Conservation (phyloP, 2,888 invertebrate genomes). For the Protodeltote pygarga region DNA sequence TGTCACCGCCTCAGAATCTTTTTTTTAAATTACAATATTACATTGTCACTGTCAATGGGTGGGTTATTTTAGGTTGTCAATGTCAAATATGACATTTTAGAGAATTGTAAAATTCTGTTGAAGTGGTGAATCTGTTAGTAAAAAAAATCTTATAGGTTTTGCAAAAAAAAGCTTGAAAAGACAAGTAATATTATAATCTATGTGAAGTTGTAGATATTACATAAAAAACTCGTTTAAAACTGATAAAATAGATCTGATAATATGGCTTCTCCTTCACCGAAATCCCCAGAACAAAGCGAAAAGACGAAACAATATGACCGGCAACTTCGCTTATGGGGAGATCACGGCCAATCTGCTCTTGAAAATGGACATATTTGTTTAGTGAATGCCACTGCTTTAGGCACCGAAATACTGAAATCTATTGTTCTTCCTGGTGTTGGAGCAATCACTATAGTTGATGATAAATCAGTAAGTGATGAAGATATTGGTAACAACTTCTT, state of each 20-base stretch:
- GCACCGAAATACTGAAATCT: slow-evolving; percentile 98
- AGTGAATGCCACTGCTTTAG: slow-evolving; percentile 96
- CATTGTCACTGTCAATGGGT: too few relatives aligned
- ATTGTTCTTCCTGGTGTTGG: slow-evolving; percentile 98
- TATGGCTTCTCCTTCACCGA: slow-evolving; percentile 90
- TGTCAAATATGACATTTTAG: too few relatives aligned
- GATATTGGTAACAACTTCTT: slow-evolving; percentile 99
- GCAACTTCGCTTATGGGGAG: slow-evolving; percentile 98
- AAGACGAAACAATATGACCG: slow-evolving; percentile 93
- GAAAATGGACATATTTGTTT: slow-evolving; percentile 97
- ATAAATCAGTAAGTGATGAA: slow-evolving; percentile 93
- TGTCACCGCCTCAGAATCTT: too few relatives aligned
- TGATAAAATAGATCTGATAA: slow-evolving; percentile 2
- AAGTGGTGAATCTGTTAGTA: too few relatives aligned
- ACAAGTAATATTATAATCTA: not conserved
- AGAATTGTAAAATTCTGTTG: too few relatives aligned
- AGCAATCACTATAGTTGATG: slow-evolving; percentile 97
- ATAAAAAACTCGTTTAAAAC: not conserved
- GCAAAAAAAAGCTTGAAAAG: not conserved
- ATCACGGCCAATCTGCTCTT: slow-evolving; percentile 96
- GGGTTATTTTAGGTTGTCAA: too few relatives aligned
- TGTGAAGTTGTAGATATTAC: not conserved
- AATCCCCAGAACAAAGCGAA: slow-evolving; percentile 91
- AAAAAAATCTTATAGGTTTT: not conserved
- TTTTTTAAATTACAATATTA: too few relatives aligned